A percentile compares a stretch with the other conserved stretches of the same genome.
Conservation (phyloP, 2,113 vertebrate species). For the Piliocolobus tephrosceles region DNA sequence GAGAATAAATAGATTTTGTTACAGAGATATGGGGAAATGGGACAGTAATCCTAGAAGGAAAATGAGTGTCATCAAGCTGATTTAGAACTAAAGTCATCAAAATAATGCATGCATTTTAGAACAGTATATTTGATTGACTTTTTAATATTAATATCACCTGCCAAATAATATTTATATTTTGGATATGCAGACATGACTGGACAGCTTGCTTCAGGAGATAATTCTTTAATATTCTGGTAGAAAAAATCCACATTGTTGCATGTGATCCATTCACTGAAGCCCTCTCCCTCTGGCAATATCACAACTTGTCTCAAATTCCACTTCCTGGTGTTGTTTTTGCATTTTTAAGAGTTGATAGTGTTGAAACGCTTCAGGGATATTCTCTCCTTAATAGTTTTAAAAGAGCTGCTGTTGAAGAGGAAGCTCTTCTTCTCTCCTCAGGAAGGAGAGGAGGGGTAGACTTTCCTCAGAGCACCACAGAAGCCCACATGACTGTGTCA, state of each 20-base stretch:
- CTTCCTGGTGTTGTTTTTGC: conserved; percentile 89
- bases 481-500: neutral
- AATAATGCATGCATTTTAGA: conserved; percentile 91
- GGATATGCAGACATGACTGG: conserved; percentile 90
- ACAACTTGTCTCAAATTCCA: conserved; percentile 88
- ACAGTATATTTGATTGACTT: conserved; percentile 92
- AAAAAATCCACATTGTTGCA: conserved; percentile 93
- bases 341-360: conserved; percentile 91
- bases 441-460: neutral
- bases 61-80: conserved; percentile 91
- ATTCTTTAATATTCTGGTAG: conserved; percentile 92
- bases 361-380: conserved; percentile 91
- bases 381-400: conserved; percentile 92
- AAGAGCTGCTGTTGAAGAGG: conserved; percentile 86
- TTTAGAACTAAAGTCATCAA: conserved; percentile 94
- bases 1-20: conserved; percentile 91
- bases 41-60: conserved; percentile 92
- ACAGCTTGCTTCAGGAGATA: conserved; percentile 89
- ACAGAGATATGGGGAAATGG: conserved; percentile 93
- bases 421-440: conserved; percentile 58
- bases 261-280: conserved; percentile 91
- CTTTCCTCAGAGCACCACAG: neutral
- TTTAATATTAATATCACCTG: conserved; percentile 91
- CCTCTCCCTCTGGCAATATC: conserved; percentile 89
- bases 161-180: conserved; percentile 92